Conservation (phyloP, 2,797 vertebrate genomes). For the Myotis myotis region DNA sequence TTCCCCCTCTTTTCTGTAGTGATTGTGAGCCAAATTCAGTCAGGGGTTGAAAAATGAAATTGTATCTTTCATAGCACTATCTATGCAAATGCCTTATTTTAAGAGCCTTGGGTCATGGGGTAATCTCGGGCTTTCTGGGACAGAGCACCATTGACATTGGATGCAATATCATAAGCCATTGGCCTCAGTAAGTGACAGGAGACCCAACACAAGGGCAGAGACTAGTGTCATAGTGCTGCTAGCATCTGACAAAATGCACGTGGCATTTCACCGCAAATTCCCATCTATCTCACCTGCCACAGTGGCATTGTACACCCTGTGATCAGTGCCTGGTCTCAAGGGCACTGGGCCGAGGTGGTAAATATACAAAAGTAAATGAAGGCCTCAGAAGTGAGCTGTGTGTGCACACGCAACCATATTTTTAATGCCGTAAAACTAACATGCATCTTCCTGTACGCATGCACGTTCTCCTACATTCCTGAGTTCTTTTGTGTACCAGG, state of each 20-base stretch:
- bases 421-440: rapidly evolving
- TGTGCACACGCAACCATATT: rapidly evolving
- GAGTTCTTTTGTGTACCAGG: background rate
- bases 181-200: background rate
- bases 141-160: background rate
- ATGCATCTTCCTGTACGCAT: background rate
- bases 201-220: background rate
- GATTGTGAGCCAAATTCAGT: background rate
- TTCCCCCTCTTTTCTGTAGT: background rate
- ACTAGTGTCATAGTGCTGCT: background rate
- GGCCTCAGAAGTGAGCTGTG: background rate
- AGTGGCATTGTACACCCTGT: background rate
- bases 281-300: background rate
- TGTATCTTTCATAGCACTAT: background rate
- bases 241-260: background rate
- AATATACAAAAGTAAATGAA: background rate
- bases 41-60: background rate
- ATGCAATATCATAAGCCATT: background rate
- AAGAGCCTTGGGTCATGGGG: background rate
- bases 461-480: background rate
- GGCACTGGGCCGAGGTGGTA: background rate
- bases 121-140: background rate
- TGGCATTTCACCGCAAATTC: background rate
- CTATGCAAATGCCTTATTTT: background rate
- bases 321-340: background rate